phyloP scores from a whole-genome alignment of 2,888 invertebrate genomes.

The Mayetiola destructor region DNA sequence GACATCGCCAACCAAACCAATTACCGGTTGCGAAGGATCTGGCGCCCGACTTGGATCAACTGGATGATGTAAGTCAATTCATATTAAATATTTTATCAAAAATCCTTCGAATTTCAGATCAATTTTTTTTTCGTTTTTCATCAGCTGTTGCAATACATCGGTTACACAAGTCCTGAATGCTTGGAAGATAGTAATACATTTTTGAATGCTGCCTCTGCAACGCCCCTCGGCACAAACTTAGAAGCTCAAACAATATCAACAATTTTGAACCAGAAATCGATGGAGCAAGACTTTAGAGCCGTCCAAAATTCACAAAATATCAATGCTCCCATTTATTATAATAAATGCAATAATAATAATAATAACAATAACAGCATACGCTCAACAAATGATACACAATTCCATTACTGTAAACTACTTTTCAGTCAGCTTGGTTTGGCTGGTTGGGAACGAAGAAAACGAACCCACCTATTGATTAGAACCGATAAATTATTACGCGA shows the following conservation, averaged over 20 bases:
- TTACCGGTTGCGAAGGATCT: constrained; percentile 69
- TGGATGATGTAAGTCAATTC: constrained; percentile 63
- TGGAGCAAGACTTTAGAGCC: constrained; percentile 61
- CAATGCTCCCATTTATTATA: background rate
- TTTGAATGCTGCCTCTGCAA: constrained; percentile 63
- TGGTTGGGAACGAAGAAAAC: constrained; percentile 74
- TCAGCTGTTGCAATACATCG: constrained; percentile 77
- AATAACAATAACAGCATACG: background rate
- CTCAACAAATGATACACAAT: constrained; percentile 41
- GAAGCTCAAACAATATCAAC: constrained; percentile 78
- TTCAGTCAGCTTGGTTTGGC: constrained; percentile 82
- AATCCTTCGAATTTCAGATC: background rate
- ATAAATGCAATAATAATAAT: background rate
- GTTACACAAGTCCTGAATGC: constrained; percentile 83
- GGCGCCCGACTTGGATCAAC: constrained; percentile 76
- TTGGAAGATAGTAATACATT: constrained; percentile 43
- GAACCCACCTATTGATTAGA: constrained; percentile 73
- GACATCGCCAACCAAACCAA: constrained; percentile 57
- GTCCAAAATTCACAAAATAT: constrained; percentile 23
- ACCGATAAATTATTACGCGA: constrained; percentile 81
- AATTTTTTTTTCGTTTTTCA: constrained; percentile 19
- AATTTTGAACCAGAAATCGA: constrained; percentile 67
- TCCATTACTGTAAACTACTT: constrained; percentile 75
- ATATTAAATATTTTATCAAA: constrained; percentile 1
- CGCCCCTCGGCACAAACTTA: constrained; percentile 56